Evolutionary conservation across 2,113 vertebrate genomes (phyloP), one percentile per base, ranked within the genome.

Genomic region (Struthio camelus): DNA sequence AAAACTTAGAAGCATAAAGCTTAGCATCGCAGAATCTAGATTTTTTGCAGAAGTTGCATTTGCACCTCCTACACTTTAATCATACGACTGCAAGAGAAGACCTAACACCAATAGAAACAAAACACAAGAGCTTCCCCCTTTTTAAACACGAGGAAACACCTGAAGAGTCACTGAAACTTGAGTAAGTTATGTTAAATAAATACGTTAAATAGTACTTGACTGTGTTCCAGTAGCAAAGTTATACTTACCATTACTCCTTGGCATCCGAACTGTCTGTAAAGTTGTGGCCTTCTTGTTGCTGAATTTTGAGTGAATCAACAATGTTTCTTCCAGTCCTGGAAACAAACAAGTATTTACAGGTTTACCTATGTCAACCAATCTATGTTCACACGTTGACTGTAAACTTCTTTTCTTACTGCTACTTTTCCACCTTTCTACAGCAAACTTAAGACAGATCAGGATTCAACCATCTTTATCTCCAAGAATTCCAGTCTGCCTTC

Each of bases 171-270:
- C 10, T 9, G 40, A 82, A 61, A 64, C 14, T 32, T 12, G 62
- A 46, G 24, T 19, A 46, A 75, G 16, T 15, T 65, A 9, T 2
- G 11, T n/a, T n/a, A 71, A 58, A 70, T 23, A n/a, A 2, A 70
- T 22, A n/a, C 2, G 15, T 24, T 17, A 62, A 38, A 30, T 36
- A 18, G 23, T 20, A 11, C 19, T n/a, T 12, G 5, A 50, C 44
- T 8, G 6, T 4, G 19, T 16, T 51, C n/a, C 51, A 44, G 10
- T 8, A 42, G 42, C 14, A 46, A 85, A 66, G 34, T 15, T 38
- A 14, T 51, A 98, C 99, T 98, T 93, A 99, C 99, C 96, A 30
- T 82, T 98, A 96, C 99, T 99, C 85, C 98, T 98, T 1, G 99
- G 98, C 54, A 99, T 79, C 85, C 98, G 95, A 75, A 98, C 97